A percentile compares a stretch with the other conserved stretches of the same genome.
Evolutionary conservation across 2,888 invertebrate genomes (phyloP).

Genomic region (Trileptium ribeirensis): DNA sequence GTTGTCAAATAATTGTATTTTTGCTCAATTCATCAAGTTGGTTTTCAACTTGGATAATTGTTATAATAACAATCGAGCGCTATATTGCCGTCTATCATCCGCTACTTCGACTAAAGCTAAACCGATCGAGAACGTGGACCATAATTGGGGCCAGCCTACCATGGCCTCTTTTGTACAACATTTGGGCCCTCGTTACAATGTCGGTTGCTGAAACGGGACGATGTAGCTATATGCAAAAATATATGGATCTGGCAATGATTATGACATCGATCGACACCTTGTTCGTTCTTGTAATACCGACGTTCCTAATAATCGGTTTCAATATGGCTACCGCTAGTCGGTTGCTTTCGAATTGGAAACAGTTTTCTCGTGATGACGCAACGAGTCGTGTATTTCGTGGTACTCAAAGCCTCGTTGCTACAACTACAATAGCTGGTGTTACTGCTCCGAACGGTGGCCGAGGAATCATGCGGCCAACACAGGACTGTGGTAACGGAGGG

Average conservation of each 20-base stretch:
- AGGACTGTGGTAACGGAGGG: too few relatives aligned
- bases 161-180: background rate
- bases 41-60: slow-evolving; percentile 15
- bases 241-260: background rate
- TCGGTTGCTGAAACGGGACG: background rate
- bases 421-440: too few relatives aligned
- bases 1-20: slow-evolving; percentile 1
- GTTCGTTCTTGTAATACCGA: background rate
- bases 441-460: too few relatives aligned
- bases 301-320: background rate
- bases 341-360: background rate
- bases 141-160: background rate
- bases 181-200: slow-evolving; percentile 6
- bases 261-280: slow-evolving; percentile 10
- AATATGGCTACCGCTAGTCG: background rate
- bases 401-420: too few relatives aligned
- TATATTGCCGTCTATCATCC: slow-evolving; percentile 5
- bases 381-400: background rate
- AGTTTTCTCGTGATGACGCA: background rate
- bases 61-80: slow-evolving; percentile 9
- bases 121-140: background rate
- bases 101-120: background rate
- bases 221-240: background rate
- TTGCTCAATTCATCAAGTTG: background rate
- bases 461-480: too few relatives aligned